Evolutionary conservation across 2,888 invertebrate species (phyloP).

Genomic region (Cryptocephalus primarius): DNA sequence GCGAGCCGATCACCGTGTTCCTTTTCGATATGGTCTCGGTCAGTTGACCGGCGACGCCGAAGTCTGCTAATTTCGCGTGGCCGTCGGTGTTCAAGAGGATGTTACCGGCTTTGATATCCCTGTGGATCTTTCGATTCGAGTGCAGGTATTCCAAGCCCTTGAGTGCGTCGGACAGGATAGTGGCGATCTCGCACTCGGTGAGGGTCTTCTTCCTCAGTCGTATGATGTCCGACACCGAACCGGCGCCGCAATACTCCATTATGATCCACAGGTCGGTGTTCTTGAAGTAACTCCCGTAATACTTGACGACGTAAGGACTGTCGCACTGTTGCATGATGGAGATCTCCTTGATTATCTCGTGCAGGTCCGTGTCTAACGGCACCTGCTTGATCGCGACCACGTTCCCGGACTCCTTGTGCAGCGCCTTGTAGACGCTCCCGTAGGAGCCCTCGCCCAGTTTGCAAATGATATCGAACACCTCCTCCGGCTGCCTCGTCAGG

Average conservation of each 20-base stretch:
- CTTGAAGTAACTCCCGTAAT: constrained; percentile 99
- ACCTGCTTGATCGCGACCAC: constrained; percentile 97
- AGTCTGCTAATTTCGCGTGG: constrained; percentile 96
- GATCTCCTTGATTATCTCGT: constrained; percentile 99
- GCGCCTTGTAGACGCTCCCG: constrained; percentile 96
- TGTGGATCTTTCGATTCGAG: constrained; percentile 22
- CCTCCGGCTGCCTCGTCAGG: constrained; percentile 93
- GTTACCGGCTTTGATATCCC: constrained; percentile 72
- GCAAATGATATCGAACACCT: constrained; percentile 98
- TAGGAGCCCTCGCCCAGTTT: constrained; percentile 97
- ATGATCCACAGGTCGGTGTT: constrained; percentile 99
- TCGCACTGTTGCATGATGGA: constrained; percentile 99
- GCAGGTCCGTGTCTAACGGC: constrained; percentile 96
- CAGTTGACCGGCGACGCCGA: constrained; percentile 98
- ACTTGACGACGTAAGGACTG: constrained; percentile 97
- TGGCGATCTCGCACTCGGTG: constrained; percentile 23
- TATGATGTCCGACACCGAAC: constrained; percentile 99
- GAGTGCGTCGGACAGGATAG: constrained; percentile 21
- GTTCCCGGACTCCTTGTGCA: constrained; percentile 96
- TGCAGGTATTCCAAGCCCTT: constrained; percentile 24
- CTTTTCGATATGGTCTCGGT: constrained; percentile 52
- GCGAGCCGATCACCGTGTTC: constrained; percentile 53
- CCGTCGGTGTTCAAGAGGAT: constrained; percentile 96
- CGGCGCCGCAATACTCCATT: constrained; percentile 99
- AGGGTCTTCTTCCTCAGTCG: constrained; percentile 75